Percentiles rank a stretch among this genome's conserved stretches.
phyloP scores from a whole-genome alignment of 2,113 vertebrate genomes.

The Cynocephalus volans region DNA sequence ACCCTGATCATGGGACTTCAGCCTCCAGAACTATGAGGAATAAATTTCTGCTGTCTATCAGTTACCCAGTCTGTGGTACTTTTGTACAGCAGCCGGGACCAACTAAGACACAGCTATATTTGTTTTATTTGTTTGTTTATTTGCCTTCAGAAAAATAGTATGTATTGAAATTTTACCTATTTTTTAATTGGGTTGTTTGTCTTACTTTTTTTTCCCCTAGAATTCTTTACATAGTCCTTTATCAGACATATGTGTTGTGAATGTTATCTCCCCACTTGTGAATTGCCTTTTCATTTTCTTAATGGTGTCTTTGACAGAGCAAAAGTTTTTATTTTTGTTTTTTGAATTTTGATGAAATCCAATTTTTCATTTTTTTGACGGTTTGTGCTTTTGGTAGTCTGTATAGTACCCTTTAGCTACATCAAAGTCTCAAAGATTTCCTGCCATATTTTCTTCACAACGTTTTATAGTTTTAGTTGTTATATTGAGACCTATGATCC shows the following conservation, averaged over 20 bases:
- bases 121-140: not conserved
- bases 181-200: not conserved
- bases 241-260: not conserved
- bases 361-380: not conserved
- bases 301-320: not conserved
- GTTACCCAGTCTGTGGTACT: not conserved
- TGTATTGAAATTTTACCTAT: not conserved
- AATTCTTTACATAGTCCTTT: not conserved
- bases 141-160: not conserved
- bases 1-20: not conserved
- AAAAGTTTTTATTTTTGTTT: not conserved
- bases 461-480: not conserved
- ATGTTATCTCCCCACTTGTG: not conserved
- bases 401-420: not conserved
- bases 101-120: not conserved
- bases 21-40: not conserved
- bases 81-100: not conserved
- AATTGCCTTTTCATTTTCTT: not conserved
- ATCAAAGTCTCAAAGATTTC: not conserved
- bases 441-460: not conserved
- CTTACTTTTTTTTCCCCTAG: not conserved
- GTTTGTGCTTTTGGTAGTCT: not conserved
- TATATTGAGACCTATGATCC: not conserved
- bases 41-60: not conserved
- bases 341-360: not conserved